Base-by-base conservation (phyloP, 2,888 invertebrate genomes). In the Harpagoxenus sublaevis region DNA sequence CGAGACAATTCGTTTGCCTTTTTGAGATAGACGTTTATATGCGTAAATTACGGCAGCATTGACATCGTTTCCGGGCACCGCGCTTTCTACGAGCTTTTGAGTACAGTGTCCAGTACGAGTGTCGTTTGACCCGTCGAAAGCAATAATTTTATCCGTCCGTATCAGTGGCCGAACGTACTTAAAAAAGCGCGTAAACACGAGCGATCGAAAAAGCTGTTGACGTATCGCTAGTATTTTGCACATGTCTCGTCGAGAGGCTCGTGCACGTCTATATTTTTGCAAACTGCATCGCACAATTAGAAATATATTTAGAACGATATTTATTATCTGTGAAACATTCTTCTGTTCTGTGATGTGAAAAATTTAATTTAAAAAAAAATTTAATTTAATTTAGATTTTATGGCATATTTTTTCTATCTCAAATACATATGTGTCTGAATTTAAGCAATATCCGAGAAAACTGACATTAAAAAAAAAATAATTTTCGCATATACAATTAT, bases 111-210 rank as follows among this genome's bases (percentile, higher is more conserved):
- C 73, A n/a, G n/a, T n/a, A 73, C 79, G 75, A 73, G 39, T 60
- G 35, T 18, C 57, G 18, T 60, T 81, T 74, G 42, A 74, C 23
- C 35, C 71, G 63, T 73, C 83, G 57, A 88, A 86, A 88, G 81
- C 88, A 81, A 88, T 86, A 79, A 88, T 88, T 84, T 86, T 71
- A 88, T 88, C 79, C 86, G 79, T 57, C 62, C 83, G 39, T 66
- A 65, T 63, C 66, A 73, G 35, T 68, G 65, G 57, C 57, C 85
- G 60, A 78, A 74, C 79, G 65, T 62, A 39, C 35, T 87, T 77
- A 48, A 81, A 83, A 75, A 77, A 66, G 73, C 70, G 75, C 78
- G 74, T 65, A 78, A 88, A 88, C 65, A 84, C 78, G 62, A 74
- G 39, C 83, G 79, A 83, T 87, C 51, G 81, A 84, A 86, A 86